Base-by-base conservation (phyloP, 2,797 vertebrate species). In the Apogon talboti region DNA sequence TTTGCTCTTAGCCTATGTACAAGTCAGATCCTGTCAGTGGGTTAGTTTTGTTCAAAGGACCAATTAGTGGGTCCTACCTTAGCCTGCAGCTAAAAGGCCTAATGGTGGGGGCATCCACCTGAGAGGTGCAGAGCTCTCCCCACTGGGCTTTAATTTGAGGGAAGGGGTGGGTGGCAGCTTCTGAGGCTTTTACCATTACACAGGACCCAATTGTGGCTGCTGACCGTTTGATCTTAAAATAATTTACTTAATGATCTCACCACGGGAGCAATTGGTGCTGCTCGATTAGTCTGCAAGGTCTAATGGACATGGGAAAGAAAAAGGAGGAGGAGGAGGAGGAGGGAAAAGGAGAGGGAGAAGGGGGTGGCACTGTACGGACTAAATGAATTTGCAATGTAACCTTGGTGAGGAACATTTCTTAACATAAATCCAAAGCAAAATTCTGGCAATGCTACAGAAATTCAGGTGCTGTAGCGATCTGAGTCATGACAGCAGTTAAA, bases 171-270 rank as follows among this genome's bases (percentile, higher is more conserved):
- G 87, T 86, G 94, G 94, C 77, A 90, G 92, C 94, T 96, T 91
- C 95, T 95, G 94, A 96, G 95, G 96, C 95, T 96, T 97, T 98
- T 95, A 96, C 95, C 96, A 89, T 97, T 95, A 96, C 96, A 95
- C 93, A 96, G 95, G 95, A 96, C 95, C 94, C 95, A 95, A 98
- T 98, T 98, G 97, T 98, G 94, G 94, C 94, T 93, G 93, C 94
- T 94, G 95, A 95, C 95, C 95, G 95, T 99, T 99, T 99, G 97
- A 99, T 98, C 97, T 98, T 96, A 96, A 98, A 98, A 99, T 98
- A 96, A 99, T 99, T 97, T 96, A 96, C 96, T 98, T 99, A 98
- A 99, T 99, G 96, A 98, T 98, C 96, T 98, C 96, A 96, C 96
- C 93, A 94, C 94, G 93, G 95, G 95, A 98, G 96, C 96, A 96